Evolutionary conservation across 2,888 invertebrate genomes (phyloP), one percentile per base, ranked within the genome.

Genomic region (Crematogaster levior): DNA sequence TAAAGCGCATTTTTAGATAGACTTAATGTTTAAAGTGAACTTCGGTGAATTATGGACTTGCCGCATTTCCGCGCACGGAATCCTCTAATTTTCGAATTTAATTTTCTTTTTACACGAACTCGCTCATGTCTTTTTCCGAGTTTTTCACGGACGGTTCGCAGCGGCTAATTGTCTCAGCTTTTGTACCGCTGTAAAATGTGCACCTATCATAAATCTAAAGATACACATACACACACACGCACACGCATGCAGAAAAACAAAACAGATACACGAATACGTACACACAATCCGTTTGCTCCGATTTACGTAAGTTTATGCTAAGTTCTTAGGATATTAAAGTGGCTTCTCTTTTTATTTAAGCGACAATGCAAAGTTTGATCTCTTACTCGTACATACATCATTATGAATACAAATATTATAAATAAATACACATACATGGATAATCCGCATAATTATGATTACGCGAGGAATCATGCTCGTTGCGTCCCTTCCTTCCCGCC

Each of bases 331-430:
- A 18, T 75, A 40, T 85, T 84, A 86, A 84, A 63, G 83, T 74
- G 77, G 72, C 82, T 85, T 88, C 85, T 85, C 81, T 77, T 88
- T 88, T 90, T 85, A 82, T 89, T 90, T 90, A 91, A 90, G 90
- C 84, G 90, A 88, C 90, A 91, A 90, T 90, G 90, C 92, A 91
- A 91, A 91, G 89, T 91, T 92, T 93, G 93, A 93, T 93, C 93
- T 93, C 93, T 93, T 92, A 93, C 88, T 88, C 91, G 89, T 90
- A 91, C 86, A 86, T 89, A 86, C 91, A 90, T 87, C 82, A 86
- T 83, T 87, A 85, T 85, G 79, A 72, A 85, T 82, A 89, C 82
- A 86, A 81, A 85, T 85, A 86, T 83, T 73, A 85, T 85, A 84
- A 85, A 84, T 88, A 65, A 65, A 81, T 83, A 80, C 82, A 86